Evolutionary conservation across 2,113 vertebrate genomes (phyloP), one percentile per base, ranked within the genome.

Genomic region (Pachycephala philippinensis): DNA sequence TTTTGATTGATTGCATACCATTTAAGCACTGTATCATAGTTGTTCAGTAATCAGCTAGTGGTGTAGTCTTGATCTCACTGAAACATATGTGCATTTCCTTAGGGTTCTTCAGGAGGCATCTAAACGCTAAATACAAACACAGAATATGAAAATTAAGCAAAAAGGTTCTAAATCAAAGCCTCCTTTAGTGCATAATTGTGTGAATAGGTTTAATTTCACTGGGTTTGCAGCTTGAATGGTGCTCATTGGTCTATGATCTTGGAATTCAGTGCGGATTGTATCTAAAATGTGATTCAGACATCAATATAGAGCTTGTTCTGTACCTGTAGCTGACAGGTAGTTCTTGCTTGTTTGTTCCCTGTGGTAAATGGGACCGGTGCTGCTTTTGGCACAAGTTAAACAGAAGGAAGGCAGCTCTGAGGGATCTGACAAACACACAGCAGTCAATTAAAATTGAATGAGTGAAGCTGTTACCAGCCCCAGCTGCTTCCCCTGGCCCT

Each of bases 381-480:
- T 65, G 85, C 93, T 95, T 86, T 84, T 96, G 95, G 90, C 90
- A 89, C 68, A 95, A 71, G 79, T 74, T 94, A 92, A 87, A 78
- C 39, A 93, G 83, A 80, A 88, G 23, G 71, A 26, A 93, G 31
- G 64, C 63, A 40, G 64, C 80, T 87, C 92, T 84, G 60, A 90
- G 80, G 53, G 49, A 75, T 79, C 45, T 80, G 85, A 95, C 68
- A 90, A 74, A 84, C 80, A 75, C 68, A 77, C 24, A 78, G 83
- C 42, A 95, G 96, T 93, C 96, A 95, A 93, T 95, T 96, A 95
- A 95, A 95, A 81, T 89, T 90, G 93, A 95, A 81, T 87, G 84
- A 95, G 47, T 91, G 94, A 78, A 95, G 94, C 86, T n/a, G 47
- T 90, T 95, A 81, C 30, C 54, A 89, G 80, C 76, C 64, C 69